Evolutionary conservation across 2,797 vertebrate genomes (phyloP).

Genomic region (Eremophila alpestris): DNA sequence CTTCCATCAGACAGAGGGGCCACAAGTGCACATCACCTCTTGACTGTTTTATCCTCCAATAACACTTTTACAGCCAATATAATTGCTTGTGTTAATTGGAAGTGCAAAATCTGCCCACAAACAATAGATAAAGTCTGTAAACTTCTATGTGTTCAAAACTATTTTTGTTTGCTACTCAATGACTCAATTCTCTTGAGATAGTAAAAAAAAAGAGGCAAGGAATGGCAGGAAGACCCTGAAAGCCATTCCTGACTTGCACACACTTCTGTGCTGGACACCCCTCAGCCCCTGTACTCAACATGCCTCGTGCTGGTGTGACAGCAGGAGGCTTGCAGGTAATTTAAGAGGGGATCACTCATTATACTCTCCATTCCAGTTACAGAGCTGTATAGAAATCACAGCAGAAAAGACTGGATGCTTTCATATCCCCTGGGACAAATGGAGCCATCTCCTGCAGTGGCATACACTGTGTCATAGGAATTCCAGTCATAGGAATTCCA

Average conservation of each 20-base stretch:
- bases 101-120: neutral
- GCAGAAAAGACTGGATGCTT: neutral
- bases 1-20: neutral
- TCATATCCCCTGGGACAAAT: neutral
- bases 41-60: neutral
- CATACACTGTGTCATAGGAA: neutral
- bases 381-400: neutral
- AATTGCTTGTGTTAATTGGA: neutral
- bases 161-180: neutral
- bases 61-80: neutral
- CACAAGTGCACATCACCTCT: neutral
- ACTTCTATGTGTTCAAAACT: neutral
- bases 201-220: neutral
- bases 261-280: neutral
- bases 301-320: neutral
- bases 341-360: neutral
- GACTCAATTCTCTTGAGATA: neutral
- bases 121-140: neutral
- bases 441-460: neutral
- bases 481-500: neutral
- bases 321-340: neutral
- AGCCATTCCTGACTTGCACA: neutral
- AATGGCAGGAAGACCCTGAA: neutral
- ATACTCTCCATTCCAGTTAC: neutral
- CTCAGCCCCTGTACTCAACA: fast-evolving